Evolutionary conservation across 2,113 vertebrate genomes (phyloP).

Genomic region (Xiphophorus couchianus): DNA sequence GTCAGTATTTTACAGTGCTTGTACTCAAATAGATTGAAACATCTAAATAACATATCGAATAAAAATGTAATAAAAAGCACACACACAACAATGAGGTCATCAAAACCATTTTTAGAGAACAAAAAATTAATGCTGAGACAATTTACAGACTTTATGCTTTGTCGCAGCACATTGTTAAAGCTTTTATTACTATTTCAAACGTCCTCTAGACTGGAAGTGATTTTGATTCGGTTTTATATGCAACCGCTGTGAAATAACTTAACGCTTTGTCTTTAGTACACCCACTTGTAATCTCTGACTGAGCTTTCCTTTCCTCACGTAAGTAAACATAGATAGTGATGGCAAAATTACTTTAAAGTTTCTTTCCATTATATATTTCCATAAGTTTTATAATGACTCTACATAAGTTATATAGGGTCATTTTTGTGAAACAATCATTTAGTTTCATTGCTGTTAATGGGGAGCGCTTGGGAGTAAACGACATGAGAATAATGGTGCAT

Average conservation of each 20-base stretch:
- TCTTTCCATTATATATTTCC: too few relatives aligned
- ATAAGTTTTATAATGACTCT: too few relatives aligned
- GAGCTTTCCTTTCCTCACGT: background rate
- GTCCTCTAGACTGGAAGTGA: background rate
- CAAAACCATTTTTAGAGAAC: too few relatives aligned
- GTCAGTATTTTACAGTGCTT: background rate
- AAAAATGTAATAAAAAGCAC: too few relatives aligned
- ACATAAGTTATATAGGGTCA: background rate
- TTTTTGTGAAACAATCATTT: background rate
- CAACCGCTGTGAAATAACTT: too few relatives aligned
- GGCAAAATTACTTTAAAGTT: too few relatives aligned
- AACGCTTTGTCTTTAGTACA: background rate
- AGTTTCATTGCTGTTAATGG: background rate
- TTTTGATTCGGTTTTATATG: too few relatives aligned
- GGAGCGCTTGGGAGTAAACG: background rate
- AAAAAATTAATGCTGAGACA: background rate
- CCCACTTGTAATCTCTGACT: background rate
- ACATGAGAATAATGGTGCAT: too few relatives aligned
- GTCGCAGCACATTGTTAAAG: background rate
- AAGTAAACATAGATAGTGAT: too few relatives aligned
- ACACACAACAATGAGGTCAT: too few relatives aligned
- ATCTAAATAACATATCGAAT: too few relatives aligned
- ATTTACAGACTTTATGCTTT: background rate
- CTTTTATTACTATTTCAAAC: background rate
- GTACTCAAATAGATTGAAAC: background rate